These are phyloP conservation scores for Xenopus laevis DNA, from an alignment of 2,113 vertebrate species.

Conservation along the genomic window DNA sequence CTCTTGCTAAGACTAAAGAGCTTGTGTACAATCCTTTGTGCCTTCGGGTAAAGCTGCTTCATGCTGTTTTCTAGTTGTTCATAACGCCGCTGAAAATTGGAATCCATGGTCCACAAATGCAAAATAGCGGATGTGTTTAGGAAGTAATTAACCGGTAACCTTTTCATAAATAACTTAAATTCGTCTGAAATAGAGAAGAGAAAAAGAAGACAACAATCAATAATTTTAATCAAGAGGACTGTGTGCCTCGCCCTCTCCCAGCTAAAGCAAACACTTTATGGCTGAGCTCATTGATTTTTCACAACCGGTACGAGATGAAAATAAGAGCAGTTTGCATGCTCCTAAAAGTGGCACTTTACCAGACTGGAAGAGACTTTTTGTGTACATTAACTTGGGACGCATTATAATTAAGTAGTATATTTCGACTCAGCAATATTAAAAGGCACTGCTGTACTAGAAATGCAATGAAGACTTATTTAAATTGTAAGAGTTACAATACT, in stretches of 20 bases:
- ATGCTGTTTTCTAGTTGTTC: constrained; percentile 87
- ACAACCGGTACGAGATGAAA: background rate
- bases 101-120: constrained; percentile 91
- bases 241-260: background rate
- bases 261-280: background rate
- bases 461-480: no score
- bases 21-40: constrained; percentile 88
- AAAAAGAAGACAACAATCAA: constrained; percentile 2
- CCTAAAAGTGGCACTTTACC: no score
- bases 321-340: no score
- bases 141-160: constrained; percentile 88
- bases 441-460: no score
- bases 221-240: background rate
- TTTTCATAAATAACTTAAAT: constrained; percentile 88
- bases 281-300: background rate
- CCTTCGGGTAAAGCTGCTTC: constrained; percentile 80
- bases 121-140: constrained; percentile 86
- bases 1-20: constrained; percentile 95
- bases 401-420: no score
- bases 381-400: no score
- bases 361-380: no score
- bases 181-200: constrained; percentile 71
- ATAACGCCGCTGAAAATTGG: constrained; percentile 84
- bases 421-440: no score
- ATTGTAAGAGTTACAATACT: no score